A percentile compares a stretch with the other conserved stretches of the same genome.
These are phyloP conservation scores for Anodontia alba DNA, from an alignment of 2,888 invertebrate genomes.

Conservation along the genomic window DNA sequence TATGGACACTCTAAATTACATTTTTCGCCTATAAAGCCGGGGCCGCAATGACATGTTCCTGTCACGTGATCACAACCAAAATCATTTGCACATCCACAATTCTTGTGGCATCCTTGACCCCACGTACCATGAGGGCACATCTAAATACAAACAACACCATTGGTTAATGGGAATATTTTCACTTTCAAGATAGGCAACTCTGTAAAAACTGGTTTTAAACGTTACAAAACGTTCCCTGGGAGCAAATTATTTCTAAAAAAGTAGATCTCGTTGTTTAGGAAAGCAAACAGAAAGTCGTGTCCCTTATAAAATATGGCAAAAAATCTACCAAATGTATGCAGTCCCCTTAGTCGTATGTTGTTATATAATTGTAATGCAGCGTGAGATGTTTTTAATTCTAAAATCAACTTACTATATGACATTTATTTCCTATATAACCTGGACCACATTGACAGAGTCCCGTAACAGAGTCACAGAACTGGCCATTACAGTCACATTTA, in stretches of 20 bases:
- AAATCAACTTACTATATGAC: slow-evolving; percentile 28
- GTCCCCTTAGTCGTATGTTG: too few species aligned
- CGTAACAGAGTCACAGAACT: slow-evolving; percentile 86
- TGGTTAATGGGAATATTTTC: too few species aligned
- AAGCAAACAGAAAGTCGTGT: too few species aligned
- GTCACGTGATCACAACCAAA: slow-evolving; percentile 81
- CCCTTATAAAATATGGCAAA: too few species aligned
- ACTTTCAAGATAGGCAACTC: too few species aligned
- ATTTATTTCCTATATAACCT: slow-evolving; percentile 66
- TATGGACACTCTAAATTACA: slow-evolving; percentile 55
- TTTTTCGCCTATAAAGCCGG: slow-evolving; percentile 64
- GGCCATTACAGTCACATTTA: slow-evolving; percentile 90
- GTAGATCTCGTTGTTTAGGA: too few species aligned
- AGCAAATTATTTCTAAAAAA: too few species aligned
- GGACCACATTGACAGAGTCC: slow-evolving; percentile 74
- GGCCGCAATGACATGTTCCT: slow-evolving; percentile 84
- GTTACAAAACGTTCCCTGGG: too few species aligned
- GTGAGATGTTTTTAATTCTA: too few species aligned
- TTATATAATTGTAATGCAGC: too few species aligned
- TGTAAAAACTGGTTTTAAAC: too few species aligned
- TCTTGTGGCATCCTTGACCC: slow-evolving; percentile 57
- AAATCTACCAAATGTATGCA: too few species aligned
- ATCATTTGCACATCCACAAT: slow-evolving; percentile 54
- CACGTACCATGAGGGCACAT: slow-evolving; percentile 61
- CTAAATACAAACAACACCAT: slow-evolving; percentile 41